A percentile compares a stretch with the other conserved stretches of the same genome.
These are phyloP conservation scores for Pseudomugil tenellus DNA, from an alignment of 2,797 vertebrate species.

Conservation along the genomic window DNA sequence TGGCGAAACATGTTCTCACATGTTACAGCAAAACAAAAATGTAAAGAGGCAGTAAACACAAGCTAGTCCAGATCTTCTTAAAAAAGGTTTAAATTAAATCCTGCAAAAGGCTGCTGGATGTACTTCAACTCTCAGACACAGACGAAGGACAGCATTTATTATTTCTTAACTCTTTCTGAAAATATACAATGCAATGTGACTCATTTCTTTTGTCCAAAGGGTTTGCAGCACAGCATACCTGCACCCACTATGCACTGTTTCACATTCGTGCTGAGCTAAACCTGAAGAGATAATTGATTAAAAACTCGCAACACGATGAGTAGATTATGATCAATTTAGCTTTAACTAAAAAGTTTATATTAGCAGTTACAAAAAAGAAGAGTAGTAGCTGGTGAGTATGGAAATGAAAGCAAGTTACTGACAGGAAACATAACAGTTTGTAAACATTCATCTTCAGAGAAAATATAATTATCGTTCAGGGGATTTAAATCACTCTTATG, in stretches of 20 bases:
- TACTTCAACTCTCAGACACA: neutral
- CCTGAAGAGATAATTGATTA: no score
- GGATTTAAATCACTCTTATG: slow-evolving; percentile 4
- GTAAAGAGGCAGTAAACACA: no score
- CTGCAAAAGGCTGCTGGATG: neutral
- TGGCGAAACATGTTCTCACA: neutral
- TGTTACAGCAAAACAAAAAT: no score
- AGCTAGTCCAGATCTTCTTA: neutral
- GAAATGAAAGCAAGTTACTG: slow-evolving; percentile 4
- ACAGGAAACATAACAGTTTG: slow-evolving; percentile 15
- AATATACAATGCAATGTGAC: neutral
- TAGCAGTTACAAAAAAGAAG: neutral
- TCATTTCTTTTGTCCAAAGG: neutral
- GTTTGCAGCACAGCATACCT: neutral
- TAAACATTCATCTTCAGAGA: slow-evolving; percentile 28
- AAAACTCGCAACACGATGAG: neutral
- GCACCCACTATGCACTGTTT: neutral
- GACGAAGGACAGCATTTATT: neutral
- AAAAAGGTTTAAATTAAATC: neutral
- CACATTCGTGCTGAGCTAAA: neutral
- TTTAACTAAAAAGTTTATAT: neutral
- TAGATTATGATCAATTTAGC: neutral
- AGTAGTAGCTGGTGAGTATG: neutral
- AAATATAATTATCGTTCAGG: slow-evolving; percentile 25
- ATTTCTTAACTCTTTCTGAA: neutral